Evolutionary conservation across 2,888 invertebrate species (phyloP), one percentile per base, ranked within the genome.

Genomic region (Carabus problematicus): DNA sequence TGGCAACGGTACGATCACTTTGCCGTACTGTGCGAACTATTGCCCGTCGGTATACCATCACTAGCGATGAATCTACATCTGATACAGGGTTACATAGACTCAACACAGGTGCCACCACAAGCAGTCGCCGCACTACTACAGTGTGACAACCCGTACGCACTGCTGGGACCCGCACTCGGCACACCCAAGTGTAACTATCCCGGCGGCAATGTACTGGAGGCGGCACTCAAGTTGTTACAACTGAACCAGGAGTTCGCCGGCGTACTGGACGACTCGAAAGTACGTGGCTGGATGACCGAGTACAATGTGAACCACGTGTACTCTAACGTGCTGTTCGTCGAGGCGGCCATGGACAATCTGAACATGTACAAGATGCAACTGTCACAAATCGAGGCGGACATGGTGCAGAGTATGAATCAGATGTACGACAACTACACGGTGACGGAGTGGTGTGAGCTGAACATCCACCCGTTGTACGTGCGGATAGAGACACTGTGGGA

Each of bases 1-100:
- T 91, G 90, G 90, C 90, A 90, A 14, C 83, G 91, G 52, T 91
- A 89, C 72, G 87, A 86, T 74, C 91, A 91, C 75, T 86, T 89
- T 75, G 84, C 86, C 9, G 85, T 88, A 0, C 81, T 88, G 0
- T 90, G 89, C 75, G 91, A 91, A 78, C 76, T 90, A 0, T 76
- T 91, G 0, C 88, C 90, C 0, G 81, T 84, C 0, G 83, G 88
- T 0, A 79, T 90, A 52, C 89, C 90, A 0, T 89, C 89, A 29
- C 80, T 91, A 0, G 83, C 87, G 0, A 75, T 88, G 4, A 87
- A 87, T 79, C 79, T 91, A 66, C 77, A 87, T 6, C 75, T 85
- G 7, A 78, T 87, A 11, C 74, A 79, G 70, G 81, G 78, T 47
- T 82, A 80, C 70, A 80, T 74, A 66, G 78, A 77, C 69, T 77